phyloP scores from a whole-genome alignment of 2,797 vertebrate species.

The Antrozous pallidus region DNA sequence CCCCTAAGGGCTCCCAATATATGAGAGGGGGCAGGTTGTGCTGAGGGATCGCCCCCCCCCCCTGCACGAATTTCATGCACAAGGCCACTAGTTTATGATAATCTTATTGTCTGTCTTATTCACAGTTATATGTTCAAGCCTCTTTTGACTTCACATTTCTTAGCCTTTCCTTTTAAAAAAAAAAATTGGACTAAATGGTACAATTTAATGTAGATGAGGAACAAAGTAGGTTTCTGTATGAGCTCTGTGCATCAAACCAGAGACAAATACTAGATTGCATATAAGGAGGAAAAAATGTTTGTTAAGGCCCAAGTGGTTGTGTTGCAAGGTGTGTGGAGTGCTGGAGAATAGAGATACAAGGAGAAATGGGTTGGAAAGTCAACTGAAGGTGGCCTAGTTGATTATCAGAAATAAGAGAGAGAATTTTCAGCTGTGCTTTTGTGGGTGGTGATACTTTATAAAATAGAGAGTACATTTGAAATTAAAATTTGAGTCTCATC shows the following conservation, averaged over 20 bases:
- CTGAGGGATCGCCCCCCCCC: no score
- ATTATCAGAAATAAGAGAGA: neutral
- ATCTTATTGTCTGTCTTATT: neutral
- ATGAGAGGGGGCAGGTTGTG: no score
- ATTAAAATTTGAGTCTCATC: neutral
- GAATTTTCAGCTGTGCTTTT: neutral
- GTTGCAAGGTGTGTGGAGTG: neutral
- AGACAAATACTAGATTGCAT: neutral
- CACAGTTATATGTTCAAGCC: neutral
- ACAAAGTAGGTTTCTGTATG: accelerated
- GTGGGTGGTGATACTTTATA: neutral
- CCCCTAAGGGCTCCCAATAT: no score
- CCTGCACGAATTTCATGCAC: no score
- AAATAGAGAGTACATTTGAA: neutral
- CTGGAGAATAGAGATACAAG: neutral
- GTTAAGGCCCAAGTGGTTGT: neutral
- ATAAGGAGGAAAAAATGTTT: neutral
- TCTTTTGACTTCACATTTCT: neutral
- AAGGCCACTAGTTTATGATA: no score
- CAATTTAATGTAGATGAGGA: no score
- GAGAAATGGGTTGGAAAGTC: neutral
- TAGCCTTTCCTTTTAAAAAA: no score
- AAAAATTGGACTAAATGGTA: neutral
- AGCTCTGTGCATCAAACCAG: neutral
- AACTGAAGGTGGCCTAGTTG: neutral